Conservation (phyloP, 2,113 vertebrate genomes). For the Heterocephalus glaber region DNA sequence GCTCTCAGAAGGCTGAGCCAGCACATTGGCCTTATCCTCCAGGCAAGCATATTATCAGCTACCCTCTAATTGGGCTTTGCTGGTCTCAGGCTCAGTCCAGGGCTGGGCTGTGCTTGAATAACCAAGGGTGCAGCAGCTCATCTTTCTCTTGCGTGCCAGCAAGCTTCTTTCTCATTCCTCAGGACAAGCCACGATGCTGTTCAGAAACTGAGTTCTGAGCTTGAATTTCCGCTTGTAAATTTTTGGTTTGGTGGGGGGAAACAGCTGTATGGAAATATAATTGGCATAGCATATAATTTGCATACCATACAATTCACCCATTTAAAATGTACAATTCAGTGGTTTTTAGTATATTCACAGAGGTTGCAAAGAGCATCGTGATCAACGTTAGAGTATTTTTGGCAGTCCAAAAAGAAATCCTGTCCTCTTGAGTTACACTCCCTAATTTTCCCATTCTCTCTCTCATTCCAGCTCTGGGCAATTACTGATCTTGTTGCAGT, state of each 20-base stretch:
- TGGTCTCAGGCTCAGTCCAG: background rate
- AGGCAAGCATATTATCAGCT: background rate
- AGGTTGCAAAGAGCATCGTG: background rate
- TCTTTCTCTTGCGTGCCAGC: background rate
- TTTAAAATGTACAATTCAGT: background rate
- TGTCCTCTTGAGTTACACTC: background rate
- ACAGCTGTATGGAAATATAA: background rate
- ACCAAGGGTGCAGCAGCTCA: background rate
- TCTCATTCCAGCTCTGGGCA: background rate
- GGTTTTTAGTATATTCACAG: background rate
- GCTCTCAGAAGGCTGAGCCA: background rate
- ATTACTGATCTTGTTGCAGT: background rate
- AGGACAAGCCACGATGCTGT: background rate
- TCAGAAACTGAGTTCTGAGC: background rate
- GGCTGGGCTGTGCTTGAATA: background rate
- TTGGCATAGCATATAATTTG: slow-evolving; percentile 15
- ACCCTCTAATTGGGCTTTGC: background rate
- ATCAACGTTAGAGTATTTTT: background rate
- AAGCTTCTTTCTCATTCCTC: background rate
- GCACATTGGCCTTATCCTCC: background rate
- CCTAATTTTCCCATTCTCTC: background rate
- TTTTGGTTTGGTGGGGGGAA: background rate
- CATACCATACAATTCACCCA: background rate
- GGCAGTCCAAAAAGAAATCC: background rate
- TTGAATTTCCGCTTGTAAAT: slow-evolving; percentile 22